Evolutionary conservation across 2,113 vertebrate species (phyloP).

Genomic region (Orthonyx spaldingii): DNA sequence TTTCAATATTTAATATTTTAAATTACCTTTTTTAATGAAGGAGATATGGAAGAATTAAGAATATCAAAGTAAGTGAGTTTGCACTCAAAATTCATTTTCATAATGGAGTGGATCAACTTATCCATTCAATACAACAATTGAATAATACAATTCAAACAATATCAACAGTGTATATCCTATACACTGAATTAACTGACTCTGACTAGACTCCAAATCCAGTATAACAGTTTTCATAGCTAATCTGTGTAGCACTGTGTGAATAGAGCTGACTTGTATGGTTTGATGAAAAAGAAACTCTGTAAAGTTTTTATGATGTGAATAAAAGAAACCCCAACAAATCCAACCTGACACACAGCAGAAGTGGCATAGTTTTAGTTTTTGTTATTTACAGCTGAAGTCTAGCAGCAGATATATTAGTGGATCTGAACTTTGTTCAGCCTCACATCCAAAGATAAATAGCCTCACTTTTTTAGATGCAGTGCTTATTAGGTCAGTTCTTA

Average conservation of each 20-base stretch:
- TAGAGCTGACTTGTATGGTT: background rate
- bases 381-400: background rate
- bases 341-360: background rate
- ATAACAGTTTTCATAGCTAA: background rate
- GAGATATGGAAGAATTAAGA: background rate
- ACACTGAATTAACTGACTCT: background rate
- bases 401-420: background rate
- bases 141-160: no score
- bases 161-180: no score
- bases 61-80: background rate
- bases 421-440: background rate
- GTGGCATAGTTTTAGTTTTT: background rate
- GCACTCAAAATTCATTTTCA: background rate
- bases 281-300: background rate
- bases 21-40: background rate
- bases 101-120: background rate
- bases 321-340: background rate
- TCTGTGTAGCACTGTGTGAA: background rate
- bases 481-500: background rate
- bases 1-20: no score
- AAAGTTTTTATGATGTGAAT: background rate
- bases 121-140: no score
- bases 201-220: background rate
- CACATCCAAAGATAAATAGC: background rate
- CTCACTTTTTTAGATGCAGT: background rate